Base-by-base conservation (phyloP, 2,797 vertebrate species). In the Platyrinchus mystaceus region DNA sequence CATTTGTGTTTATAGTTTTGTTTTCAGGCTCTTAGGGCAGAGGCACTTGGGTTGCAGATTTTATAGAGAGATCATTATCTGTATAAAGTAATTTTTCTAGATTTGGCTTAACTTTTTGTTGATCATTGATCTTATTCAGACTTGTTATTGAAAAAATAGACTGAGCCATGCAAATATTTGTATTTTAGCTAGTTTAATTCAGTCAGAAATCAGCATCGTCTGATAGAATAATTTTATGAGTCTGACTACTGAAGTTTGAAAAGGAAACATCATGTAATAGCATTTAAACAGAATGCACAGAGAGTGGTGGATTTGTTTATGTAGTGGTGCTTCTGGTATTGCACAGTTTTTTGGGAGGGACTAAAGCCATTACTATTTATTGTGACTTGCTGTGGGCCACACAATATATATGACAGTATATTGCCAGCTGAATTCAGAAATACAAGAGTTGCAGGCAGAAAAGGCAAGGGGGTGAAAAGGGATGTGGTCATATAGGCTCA, bases 161-260 rank as follows among this genome's bases (percentile, higher is more conserved):
- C 41, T 85, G 64, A 92, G 36, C 75, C 20, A 6, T 64, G 68
- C 32, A 83, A 76, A 34, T 90, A 93, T 55, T 79, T 93, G 32
- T 58, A 24, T 90, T 84, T 95, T 76, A 67, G 41, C 49, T 89
- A 56, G 67, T 88, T 89, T 82, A 63, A 74, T 87, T 87, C 70
- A 60, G 26, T 44, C 3, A 10, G 56, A 93, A 80, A 63, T 79
- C 34, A 58, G 34, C 30, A 67, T 69, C 3, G 1, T 9, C 28
- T 86, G 58, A 67, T 37, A 56, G 39, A 80, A 9, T 50, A 58
- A 36, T 64, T 95, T 81, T 66, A 11, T 71, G 46, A 83, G 32
- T 46, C 53, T 30, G 24, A 39, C 70, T 85, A 27, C 46, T 39
- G 41, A 89, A 53, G 15, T 91, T 89, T 83, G 58, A 44, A 73